Base-by-base conservation (phyloP, 1,140 invertebrate species). In the Archivesica marissinica region DNA sequence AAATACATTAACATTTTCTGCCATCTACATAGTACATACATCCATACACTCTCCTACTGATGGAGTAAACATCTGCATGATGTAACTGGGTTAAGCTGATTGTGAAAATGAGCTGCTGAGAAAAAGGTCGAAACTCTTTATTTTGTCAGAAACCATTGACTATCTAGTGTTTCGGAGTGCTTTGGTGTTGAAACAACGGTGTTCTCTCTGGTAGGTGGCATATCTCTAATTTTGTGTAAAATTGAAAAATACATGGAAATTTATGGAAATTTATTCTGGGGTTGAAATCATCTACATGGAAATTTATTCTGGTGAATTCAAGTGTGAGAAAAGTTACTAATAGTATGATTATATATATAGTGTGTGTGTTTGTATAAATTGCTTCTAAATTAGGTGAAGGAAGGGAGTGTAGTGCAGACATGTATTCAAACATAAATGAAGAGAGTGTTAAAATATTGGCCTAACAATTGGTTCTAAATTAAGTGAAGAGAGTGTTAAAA, bases 1-100 rank as follows among this genome's bases (percentile, higher is more conserved):
- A 64, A 64, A 64, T 33, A 64, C 59, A 64, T 64, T 64, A 64
- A 64, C 59, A 64, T 64, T 64, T 64, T 64, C 54, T 28, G 54
- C 54, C 54, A 28, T 59, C 54, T 28, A 4, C 54, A 6, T 59
- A n/a, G 23, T 28, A 4, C 54, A 6, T 59, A n/a, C 54, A 59
- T 28, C 9, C 33, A 59, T 59, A 28, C 23, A 15, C 38, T 64
- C n/a, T 15, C 15, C 30, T 35, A 6, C 30, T 64, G 59, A 64
- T 64, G 28, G 59, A 25, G 38, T 33, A 64, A 64, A 64, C 59
- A 64, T 64, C 59, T 64, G 59, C 38, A 33, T 64, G 59, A 64
- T 64, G 59, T 64, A 64, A 64, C 38, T 30, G 7, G 3, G 59
- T 3, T 64, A 35, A 35, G 33, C 15, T 35, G 9, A 0, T 35